These are phyloP conservation scores for Cyclophora punctaria DNA, from an alignment of 2,888 invertebrate genomes.

Conservation along the genomic window DNA sequence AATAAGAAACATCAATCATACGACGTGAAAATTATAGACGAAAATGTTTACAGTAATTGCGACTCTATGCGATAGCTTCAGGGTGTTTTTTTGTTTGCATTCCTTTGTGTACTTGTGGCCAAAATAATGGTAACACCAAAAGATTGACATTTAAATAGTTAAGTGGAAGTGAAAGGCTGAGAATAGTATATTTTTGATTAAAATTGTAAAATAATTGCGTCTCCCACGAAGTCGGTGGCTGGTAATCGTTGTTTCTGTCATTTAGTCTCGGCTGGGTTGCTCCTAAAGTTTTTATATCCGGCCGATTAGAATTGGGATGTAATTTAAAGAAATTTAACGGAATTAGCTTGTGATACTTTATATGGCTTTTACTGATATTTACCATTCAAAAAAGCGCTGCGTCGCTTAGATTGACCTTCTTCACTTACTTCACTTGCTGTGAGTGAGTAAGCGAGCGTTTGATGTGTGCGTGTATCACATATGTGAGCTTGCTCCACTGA, in stretches of 20 bases:
- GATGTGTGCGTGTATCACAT: no score
- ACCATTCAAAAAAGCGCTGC: no score
- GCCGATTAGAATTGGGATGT: conserved; percentile 19
- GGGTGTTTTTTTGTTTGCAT: conserved; percentile 23
- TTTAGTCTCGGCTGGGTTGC: conserved; percentile 46
- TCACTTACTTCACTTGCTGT: no score
- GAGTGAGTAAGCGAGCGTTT: no score
- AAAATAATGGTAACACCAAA: conserved; percentile 37
- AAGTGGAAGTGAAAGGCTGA: conserved; percentile 72
- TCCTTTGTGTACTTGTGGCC: conserved; percentile 35
- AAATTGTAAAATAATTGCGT: conserved; percentile 75
- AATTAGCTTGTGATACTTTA: no score
- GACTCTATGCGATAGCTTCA: conserved; percentile 21
- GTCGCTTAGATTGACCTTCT: no score
- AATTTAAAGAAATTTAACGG: no score
- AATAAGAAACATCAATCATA: conserved; percentile 67
- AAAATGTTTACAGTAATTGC: conserved; percentile 18
- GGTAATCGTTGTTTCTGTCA: conserved; percentile 52
- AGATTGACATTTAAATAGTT: conserved; percentile 75
- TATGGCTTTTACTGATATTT: no score
- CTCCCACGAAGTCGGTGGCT: conserved; percentile 62
- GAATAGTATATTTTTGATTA: conserved; percentile 72
- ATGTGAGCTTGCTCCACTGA: no score
- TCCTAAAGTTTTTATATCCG: conserved; percentile 53
- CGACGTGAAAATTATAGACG: conserved; percentile 50